Conservation (phyloP, 2,113 vertebrate species). For the Hydrochoerus hydrochaeris region DNA sequence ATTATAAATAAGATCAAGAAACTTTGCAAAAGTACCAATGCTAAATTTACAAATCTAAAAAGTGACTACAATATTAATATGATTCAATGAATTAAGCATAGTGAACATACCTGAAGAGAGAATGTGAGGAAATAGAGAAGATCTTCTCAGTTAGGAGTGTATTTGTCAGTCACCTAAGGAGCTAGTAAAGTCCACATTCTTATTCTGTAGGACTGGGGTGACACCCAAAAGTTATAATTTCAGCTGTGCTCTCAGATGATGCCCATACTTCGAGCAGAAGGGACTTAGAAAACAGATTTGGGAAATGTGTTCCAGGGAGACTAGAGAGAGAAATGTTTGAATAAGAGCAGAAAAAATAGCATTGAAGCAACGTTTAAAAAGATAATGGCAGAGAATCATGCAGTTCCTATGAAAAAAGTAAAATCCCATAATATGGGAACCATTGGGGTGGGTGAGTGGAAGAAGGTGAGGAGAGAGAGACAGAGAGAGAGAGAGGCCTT, state of each 20-base stretch:
- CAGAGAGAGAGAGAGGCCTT: not conserved
- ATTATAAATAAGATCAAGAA: not conserved
- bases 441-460: not conserved
- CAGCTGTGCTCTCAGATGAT: not conserved
- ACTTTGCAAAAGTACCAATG: not conserved
- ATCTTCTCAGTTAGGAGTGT: not conserved
- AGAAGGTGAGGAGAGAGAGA: not conserved
- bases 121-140: not conserved
- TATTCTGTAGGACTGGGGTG: not conserved
- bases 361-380: constrained; percentile 9
- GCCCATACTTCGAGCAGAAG: not conserved
- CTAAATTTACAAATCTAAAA: not conserved
- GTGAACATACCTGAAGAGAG: not conserved
- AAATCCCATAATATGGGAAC: not conserved
- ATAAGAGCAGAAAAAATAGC: not conserved
- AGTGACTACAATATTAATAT: not conserved
- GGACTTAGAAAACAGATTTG: not conserved
- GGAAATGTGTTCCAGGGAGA: not conserved
- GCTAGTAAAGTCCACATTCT: not conserved
- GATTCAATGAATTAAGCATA: not conserved
- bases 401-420: not conserved
- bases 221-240: not conserved
- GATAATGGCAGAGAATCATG: not conserved
- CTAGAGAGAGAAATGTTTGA: not conserved
- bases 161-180: not conserved